Evolutionary conservation across 2,113 vertebrate species (phyloP).

Genomic region (Callipepla squamata): DNA sequence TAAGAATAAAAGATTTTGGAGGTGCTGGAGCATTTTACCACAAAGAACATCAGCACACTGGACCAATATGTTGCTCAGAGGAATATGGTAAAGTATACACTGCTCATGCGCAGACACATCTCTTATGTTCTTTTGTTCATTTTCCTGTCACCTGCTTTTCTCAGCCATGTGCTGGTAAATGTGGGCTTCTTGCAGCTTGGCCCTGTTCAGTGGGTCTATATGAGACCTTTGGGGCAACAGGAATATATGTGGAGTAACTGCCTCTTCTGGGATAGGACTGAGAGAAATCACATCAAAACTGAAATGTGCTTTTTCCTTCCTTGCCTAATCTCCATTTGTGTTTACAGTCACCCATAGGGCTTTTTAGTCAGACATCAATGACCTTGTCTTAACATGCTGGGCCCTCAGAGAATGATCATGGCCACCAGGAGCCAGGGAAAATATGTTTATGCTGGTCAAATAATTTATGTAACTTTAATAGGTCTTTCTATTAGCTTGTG

Average conservation of each 20-base stretch:
- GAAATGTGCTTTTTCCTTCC: background rate
- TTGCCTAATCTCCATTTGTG: background rate
- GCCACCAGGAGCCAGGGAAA: background rate
- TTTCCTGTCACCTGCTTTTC: background rate
- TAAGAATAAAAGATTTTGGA: background rate
- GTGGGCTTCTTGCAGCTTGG: background rate
- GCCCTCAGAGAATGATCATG: background rate
- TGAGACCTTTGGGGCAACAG: fast-evolving
- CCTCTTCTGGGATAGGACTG: fast-evolving
- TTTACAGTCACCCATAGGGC: background rate
- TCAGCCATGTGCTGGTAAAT: background rate
- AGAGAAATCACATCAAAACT: background rate
- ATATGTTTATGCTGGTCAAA: slow-evolving; percentile 27
- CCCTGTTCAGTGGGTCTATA: background rate
- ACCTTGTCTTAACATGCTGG: background rate
- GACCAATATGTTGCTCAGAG: background rate
- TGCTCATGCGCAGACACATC: background rate
- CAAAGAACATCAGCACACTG: background rate
- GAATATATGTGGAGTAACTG: background rate
- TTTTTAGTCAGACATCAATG: background rate
- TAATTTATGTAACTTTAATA: slow-evolving; percentile 22
- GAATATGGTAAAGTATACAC: fast-evolving
- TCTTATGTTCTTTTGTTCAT: background rate
- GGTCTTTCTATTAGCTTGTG: slow-evolving; percentile 40
- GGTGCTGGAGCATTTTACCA: background rate